Conservation (phyloP, 2,113 vertebrate genomes). For the Trichechus manatus region DNA sequence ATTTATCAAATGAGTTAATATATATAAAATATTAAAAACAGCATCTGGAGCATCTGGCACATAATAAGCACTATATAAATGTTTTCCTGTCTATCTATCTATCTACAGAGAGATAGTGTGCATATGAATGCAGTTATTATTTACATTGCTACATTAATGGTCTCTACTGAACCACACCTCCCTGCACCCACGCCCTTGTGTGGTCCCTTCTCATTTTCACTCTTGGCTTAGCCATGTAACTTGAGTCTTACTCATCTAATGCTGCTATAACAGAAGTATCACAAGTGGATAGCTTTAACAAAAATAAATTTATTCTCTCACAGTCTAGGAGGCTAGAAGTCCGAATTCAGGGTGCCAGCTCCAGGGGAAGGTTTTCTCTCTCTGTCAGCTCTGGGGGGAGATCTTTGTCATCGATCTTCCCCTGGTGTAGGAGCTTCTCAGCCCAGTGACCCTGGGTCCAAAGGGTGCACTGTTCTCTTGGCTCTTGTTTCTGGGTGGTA, state of each 20-base stretch:
- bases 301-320: no score
- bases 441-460: no score
- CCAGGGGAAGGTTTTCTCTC: no score
- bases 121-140: background rate
- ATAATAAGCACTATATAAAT: background rate
- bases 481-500: no score
- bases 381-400: no score
- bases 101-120: background rate
- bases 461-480: no score
- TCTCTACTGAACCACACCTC: background rate
- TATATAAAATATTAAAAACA: background rate
- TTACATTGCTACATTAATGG: background rate
- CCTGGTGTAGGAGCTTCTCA: no score
- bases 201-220: background rate
- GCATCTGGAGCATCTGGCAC: background rate
- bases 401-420: no score
- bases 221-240: background rate
- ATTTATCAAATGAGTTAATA: background rate
- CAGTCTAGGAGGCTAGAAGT: no score
- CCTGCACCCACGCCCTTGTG: background rate
- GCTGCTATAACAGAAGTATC: no score
- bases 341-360: no score
- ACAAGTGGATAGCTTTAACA: no score
- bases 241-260: background rate
- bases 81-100: background rate